Percentiles rank a stretch among this genome's conserved stretches.
phyloP scores from a whole-genome alignment of 2,888 invertebrate genomes.

The Norana najaformis region DNA sequence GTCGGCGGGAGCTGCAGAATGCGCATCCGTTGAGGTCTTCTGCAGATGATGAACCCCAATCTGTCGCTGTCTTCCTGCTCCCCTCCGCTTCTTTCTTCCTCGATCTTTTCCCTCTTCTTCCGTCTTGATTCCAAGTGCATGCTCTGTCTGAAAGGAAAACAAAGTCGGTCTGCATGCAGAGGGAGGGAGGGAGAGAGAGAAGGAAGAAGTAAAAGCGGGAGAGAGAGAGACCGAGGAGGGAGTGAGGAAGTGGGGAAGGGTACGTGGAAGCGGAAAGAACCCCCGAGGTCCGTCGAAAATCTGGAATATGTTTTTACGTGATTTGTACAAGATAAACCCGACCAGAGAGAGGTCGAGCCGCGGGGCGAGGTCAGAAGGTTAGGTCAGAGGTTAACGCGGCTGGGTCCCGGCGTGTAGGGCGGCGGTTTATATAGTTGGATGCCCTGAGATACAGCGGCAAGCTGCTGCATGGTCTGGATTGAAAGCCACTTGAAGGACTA shows the following conservation, averaged over 20 bases:
- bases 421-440: neutral
- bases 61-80: neutral
- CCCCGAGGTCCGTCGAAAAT: neutral
- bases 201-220: neutral
- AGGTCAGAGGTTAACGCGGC: neutral
- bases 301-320: conserved; percentile 3
- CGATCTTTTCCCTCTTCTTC: too few species aligned
- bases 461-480: too few species aligned
- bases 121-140: neutral
- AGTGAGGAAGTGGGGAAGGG: neutral
- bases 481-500: conserved; percentile 13
- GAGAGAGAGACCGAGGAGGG: neutral
- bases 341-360: conserved; percentile 8
- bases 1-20: neutral
- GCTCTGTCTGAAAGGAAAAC: neutral
- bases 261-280: neutral
- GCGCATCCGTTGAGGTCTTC: too few species aligned
- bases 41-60: neutral
- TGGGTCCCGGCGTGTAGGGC: neutral
- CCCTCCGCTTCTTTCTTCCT: neutral
- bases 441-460: neutral
- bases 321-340: neutral
- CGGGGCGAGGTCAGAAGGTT: neutral
- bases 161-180: neutral
- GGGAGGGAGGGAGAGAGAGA: neutral